Evolutionary conservation across 1,140 invertebrate species (phyloP).

Genomic region (Neodiprion lecontei): DNA sequence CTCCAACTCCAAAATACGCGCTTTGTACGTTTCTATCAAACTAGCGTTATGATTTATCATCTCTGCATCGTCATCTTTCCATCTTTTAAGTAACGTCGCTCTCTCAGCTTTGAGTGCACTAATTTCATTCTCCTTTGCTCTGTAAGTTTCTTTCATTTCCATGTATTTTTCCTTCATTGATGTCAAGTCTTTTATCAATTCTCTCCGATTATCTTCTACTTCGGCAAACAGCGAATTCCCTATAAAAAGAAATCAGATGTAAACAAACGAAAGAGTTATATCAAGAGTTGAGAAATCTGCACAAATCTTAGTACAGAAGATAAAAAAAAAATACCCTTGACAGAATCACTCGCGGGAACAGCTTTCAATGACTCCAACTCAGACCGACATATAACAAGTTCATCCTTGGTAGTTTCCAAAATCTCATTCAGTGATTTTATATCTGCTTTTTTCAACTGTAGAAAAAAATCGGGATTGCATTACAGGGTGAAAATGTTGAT

Average conservation of each 20-base stretch:
- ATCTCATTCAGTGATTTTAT: constrained; percentile 33
- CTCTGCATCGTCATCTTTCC: constrained; percentile 34
- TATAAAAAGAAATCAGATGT: constrained; percentile 14
- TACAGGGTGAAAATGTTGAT: no score
- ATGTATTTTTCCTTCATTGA: constrained; percentile 52
- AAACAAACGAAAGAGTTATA: neutral
- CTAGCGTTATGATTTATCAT: constrained; percentile 36
- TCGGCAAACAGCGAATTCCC: constrained; percentile 66
- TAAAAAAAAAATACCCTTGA: constrained; percentile 39
- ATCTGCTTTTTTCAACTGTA: constrained; percentile 30
- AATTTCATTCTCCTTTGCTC: constrained; percentile 55
- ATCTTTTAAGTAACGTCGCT: constrained; percentile 37
- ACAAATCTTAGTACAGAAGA: constrained; percentile 15
- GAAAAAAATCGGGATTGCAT: constrained; percentile 9
- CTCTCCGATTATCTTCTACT: constrained; percentile 61
- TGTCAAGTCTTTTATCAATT: constrained; percentile 51
- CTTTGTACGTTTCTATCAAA: constrained; percentile 42
- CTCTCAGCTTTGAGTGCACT: constrained; percentile 54
- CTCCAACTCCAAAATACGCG: constrained; percentile 42
- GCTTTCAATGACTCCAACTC: constrained; percentile 41
- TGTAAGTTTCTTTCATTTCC: constrained; percentile 53
- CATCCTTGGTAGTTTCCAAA: constrained; percentile 37
- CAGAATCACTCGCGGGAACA: constrained; percentile 29
- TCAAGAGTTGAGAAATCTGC: no score
- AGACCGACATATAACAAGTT: constrained; percentile 35